Percentiles rank a stretch among this genome's conserved stretches.
Evolutionary conservation across 2,888 invertebrate genomes (phyloP).

Genomic region (Fissipunctia ypsillon): DNA sequence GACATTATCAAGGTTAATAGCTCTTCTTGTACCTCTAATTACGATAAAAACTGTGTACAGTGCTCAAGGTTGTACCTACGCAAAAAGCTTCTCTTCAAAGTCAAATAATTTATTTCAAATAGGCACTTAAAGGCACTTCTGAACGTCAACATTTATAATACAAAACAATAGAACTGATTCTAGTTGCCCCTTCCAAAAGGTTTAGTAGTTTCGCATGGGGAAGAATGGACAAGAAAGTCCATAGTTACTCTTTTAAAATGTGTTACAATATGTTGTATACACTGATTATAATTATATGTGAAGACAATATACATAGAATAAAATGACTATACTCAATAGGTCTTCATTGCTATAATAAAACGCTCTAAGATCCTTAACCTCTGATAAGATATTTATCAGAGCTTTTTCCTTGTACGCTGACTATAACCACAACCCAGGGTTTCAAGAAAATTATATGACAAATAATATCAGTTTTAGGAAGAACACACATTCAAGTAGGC

Average conservation of each 20-base stretch:
- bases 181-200: neutral
- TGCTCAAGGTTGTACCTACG: constrained; percentile 1
- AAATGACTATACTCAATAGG: neutral
- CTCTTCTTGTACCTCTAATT: constrained; percentile 1
- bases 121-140: neutral
- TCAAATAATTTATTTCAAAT: neutral
- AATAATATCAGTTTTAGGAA: neutral
- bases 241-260: neutral
- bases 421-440: neutral
- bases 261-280: neutral
- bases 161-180: too few species aligned
- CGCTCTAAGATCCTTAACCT: too few species aligned
- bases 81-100: neutral
- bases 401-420: constrained; percentile 9
- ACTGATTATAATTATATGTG: neutral
- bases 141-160: too few species aligned
- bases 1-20: constrained; percentile 41
- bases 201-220: too few species aligned
- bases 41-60: constrained; percentile 14
- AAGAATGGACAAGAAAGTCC: neutral
- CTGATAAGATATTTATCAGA: constrained; percentile 11
- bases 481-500: neutral
- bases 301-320: neutral
- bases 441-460: neutral
- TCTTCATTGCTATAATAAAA: neutral